A percentile compares a stretch with the other conserved stretches of the same genome.
These are phyloP conservation scores for Heteromormyrus szaboi DNA, from an alignment of 2,797 vertebrate species.

Conservation along the genomic window DNA sequence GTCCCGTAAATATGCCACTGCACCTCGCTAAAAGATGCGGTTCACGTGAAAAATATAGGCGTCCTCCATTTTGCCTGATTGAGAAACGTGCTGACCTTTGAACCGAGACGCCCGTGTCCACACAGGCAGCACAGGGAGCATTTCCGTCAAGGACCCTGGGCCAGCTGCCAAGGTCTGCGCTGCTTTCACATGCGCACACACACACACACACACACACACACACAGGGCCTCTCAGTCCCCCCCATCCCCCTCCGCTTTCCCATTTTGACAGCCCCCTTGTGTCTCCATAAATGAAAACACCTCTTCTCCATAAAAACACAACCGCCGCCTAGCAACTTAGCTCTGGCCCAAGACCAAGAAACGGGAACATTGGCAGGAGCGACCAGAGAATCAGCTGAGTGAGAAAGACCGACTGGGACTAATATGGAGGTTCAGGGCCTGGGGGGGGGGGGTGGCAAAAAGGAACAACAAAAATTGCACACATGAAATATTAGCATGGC, in stretches of 20 bases:
- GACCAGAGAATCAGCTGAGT: constrained; percentile 61
- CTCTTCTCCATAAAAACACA: constrained; percentile 23
- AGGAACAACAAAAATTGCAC: neutral
- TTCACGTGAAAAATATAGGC: neutral
- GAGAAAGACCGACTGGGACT: constrained; percentile 32
- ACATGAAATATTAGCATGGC: constrained; percentile 2
- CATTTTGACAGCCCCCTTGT: constrained; percentile 18
- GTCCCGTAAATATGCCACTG: neutral
- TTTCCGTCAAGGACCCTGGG: constrained; percentile 16
- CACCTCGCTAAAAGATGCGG: neutral
- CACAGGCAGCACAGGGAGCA: neutral
- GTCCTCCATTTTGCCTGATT: neutral
- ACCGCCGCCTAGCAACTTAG: constrained; percentile 22
- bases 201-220: neutral
- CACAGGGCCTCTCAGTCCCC: neutral
- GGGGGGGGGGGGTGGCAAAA: constrained; percentile 3
- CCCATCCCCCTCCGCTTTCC: constrained; percentile 6
- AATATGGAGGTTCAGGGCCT: constrained; percentile 32
- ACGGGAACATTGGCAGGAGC: constrained; percentile 62
- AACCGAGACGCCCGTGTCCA: neutral
- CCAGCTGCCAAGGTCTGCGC: neutral
- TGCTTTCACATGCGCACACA: neutral
- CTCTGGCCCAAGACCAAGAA: constrained; percentile 50
- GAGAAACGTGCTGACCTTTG: constrained; percentile 16
- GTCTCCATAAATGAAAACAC: constrained; percentile 20